Percentiles rank a stretch among this genome's conserved stretches.
These are phyloP conservation scores for Sebastes steindachneri DNA, from an alignment of 2,797 vertebrate species.

Conservation along the genomic window DNA sequence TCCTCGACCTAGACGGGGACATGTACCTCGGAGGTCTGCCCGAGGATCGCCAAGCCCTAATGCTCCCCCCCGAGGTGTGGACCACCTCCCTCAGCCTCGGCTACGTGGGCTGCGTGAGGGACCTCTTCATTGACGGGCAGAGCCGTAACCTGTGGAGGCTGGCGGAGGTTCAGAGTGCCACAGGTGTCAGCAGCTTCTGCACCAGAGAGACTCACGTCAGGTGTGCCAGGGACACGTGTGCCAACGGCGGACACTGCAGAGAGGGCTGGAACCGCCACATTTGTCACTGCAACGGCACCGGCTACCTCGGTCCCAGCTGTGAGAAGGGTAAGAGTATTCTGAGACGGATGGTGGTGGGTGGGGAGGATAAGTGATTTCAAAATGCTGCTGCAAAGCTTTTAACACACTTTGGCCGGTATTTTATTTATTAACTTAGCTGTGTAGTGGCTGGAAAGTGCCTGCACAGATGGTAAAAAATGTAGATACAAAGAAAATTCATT, in stretches of 20 bases:
- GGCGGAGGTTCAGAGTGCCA: conserved; percentile 85
- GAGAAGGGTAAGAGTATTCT: conserved; percentile 86
- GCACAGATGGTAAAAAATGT: conserved; percentile 22
- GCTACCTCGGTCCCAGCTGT: conserved; percentile 89
- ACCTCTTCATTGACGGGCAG: conserved; percentile 93
- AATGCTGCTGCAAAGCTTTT: conserved; percentile 66
- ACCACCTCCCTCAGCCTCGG: conserved; percentile 89
- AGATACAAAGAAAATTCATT: conserved; percentile 36
- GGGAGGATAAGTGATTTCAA: conserved; percentile 30
- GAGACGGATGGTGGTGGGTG: background rate
- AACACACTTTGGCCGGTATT: conserved; percentile 60
- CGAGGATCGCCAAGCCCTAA: conserved; percentile 83
- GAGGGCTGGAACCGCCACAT: conserved; percentile 97
- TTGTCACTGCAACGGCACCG: conserved; percentile 92
- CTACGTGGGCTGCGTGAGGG: conserved; percentile 93
- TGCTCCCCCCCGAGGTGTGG: conserved; percentile 93
- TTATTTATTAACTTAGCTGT: conserved; percentile 64
- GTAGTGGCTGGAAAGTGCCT: conserved; percentile 39
- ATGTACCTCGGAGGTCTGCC: conserved; percentile 94
- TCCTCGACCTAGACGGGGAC: conserved; percentile 92
- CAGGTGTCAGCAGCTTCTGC: conserved; percentile 89
- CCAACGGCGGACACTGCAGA: conserved; percentile 87
- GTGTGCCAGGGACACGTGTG: conserved; percentile 88
- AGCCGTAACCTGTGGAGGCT: conserved; percentile 90
- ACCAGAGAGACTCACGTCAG: conserved; percentile 89